Conservation (phyloP, 1,140 invertebrate genomes). For the Thaumatotibia leucotreta region DNA sequence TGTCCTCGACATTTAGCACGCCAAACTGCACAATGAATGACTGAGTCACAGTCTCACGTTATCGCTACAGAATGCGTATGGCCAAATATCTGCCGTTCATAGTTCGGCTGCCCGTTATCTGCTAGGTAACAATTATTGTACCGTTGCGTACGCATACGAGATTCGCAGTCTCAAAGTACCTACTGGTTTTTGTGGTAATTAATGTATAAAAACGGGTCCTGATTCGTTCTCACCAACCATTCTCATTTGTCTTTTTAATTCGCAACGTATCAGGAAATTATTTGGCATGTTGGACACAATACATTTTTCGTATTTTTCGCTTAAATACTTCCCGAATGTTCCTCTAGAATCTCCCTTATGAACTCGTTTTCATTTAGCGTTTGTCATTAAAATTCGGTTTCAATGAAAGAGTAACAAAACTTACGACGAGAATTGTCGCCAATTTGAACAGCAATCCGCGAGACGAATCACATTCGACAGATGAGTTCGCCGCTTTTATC, state of each 20-base stretch:
- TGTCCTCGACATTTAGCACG: neutral
- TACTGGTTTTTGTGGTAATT: neutral
- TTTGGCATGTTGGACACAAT: neutral
- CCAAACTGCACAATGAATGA: neutral
- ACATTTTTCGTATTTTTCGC: neutral
- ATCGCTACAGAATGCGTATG: neutral
- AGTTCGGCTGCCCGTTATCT: slow-evolving; percentile 2
- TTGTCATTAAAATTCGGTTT: no score
- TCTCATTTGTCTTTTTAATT: neutral
- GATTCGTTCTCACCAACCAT: neutral
- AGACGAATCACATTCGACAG: neutral
- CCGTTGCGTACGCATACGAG: neutral
- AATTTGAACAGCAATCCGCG: neutral
- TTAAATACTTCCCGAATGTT: neutral
- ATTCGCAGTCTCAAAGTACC: neutral
- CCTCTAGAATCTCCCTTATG: neutral
- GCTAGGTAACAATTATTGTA: slow-evolving; percentile 6
- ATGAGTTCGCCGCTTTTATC: neutral
- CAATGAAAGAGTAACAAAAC: no score
- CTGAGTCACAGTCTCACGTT: neutral
- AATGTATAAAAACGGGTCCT: neutral
- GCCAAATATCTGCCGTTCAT: neutral
- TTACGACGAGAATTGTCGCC: neutral
- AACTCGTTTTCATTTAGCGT: no score
- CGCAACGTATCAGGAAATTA: neutral